Conservation (phyloP, 2,888 invertebrate genomes). For the Ormyrus nitidulus region DNA sequence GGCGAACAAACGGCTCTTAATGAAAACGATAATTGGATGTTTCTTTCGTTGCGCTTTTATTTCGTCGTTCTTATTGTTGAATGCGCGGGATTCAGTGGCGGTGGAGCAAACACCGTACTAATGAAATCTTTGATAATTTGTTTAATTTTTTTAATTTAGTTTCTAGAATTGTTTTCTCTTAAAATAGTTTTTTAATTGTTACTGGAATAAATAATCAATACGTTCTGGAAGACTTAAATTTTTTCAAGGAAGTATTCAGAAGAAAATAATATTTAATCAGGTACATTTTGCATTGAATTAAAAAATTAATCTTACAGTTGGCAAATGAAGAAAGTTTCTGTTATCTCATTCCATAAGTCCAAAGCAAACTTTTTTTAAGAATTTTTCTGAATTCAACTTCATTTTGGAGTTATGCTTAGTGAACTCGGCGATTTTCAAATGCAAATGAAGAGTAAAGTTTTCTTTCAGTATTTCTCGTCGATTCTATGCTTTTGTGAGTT, state of each 20-base stretch:
- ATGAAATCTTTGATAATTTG: too few relatives aligned
- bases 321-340: neutral
- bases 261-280: neutral
- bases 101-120: too few relatives aligned
- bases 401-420: conserved; percentile 8
- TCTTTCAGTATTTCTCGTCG: neutral
- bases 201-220: neutral
- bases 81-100: too few relatives aligned
- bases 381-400: conserved; percentile 18
- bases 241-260: neutral
- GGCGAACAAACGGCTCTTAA: neutral
- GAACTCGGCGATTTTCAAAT: conserved; percentile 19
- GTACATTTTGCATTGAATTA: too few relatives aligned
- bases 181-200: neutral
- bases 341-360: neutral
- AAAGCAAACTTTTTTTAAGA: conserved; percentile 19
- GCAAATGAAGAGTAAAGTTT: conserved; percentile 33
- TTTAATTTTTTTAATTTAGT: too few relatives aligned
- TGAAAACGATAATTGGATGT: neutral
- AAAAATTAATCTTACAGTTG: too few relatives aligned
- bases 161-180: neutral
- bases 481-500: neutral
- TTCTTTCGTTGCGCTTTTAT: neutral
- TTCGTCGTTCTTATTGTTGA: too few relatives aligned
- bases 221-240: neutral